Conservation (phyloP, 2,113 vertebrate species). For the Dipodomys stephensi region DNA sequence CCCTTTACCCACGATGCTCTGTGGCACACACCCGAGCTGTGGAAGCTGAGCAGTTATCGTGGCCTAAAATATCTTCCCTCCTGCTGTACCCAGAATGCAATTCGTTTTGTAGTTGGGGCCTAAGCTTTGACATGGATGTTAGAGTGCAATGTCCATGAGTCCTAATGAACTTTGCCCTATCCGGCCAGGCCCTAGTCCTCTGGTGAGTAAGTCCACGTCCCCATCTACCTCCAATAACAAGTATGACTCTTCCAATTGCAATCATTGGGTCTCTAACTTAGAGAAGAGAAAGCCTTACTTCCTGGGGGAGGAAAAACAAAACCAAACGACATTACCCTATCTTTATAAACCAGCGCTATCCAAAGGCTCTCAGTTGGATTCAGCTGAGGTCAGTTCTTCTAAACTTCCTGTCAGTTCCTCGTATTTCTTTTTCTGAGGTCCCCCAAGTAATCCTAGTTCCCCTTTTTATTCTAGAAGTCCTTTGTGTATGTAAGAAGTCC, state of each 20-base stretch:
- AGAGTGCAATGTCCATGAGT: not conserved
- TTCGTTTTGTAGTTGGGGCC: slow-evolving; percentile 4
- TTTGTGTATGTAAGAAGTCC: not conserved
- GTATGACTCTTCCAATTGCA: not conserved
- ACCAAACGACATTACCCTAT: not conserved
- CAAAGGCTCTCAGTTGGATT: not conserved
- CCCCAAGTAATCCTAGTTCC: not conserved
- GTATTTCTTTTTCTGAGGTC: not conserved
- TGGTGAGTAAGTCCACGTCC: not conserved
- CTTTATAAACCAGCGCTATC: not conserved
- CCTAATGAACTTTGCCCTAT: not conserved
- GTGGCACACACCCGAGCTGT: not conserved
- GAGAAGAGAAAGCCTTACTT: slow-evolving; percentile 20
- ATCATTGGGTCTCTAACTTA: not conserved
- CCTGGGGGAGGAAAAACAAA: not conserved
- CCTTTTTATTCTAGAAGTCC: slow-evolving; percentile 29
- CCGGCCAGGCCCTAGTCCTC: not conserved
- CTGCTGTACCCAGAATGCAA: not conserved
- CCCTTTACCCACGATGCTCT: not conserved
- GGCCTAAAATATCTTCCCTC: not conserved
- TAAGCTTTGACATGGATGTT: not conserved
- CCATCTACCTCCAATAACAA: not conserved
- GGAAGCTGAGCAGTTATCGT: not conserved
- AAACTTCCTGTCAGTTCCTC: not conserved
- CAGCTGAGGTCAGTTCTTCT: not conserved